phyloP scores from a whole-genome alignment of 2,113 vertebrate genomes.

The Ramphastos sulfuratus region DNA sequence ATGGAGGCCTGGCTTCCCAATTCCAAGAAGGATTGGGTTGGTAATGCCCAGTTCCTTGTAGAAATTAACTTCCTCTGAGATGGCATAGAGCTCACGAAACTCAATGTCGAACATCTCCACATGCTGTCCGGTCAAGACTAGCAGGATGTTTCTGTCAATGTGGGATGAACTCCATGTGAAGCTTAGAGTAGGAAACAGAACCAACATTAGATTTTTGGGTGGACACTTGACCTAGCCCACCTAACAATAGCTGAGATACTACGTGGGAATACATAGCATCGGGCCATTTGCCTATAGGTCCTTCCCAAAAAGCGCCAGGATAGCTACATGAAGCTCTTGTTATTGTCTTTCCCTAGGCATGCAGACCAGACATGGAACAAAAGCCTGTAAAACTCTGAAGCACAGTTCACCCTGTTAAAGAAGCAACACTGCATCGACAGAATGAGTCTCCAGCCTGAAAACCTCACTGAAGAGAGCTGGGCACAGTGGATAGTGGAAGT shows the following conservation, averaged over 20 bases:
- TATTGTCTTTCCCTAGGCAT: background rate
- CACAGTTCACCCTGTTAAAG: background rate
- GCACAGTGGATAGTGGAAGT: background rate
- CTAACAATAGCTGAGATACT: background rate
- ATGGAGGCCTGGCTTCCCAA: conserved; percentile 54
- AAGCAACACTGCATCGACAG: background rate
- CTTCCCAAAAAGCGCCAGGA: background rate
- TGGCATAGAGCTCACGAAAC: conserved; percentile 92
- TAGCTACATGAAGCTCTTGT: background rate
- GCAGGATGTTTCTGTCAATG: conserved; percentile 91
- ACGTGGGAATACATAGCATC: background rate
- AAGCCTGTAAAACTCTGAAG: background rate
- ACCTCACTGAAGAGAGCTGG: background rate
- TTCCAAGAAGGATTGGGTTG: conserved; percentile 27
- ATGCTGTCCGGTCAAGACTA: conserved; percentile 89
- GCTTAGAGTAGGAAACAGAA: conserved; percentile 67
- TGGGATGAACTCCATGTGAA: conserved; percentile 92
- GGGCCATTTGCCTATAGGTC: background rate
- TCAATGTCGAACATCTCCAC: conserved; percentile 90
- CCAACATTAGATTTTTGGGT: background rate
- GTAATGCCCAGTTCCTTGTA: conserved; percentile 81
- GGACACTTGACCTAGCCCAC: background rate
- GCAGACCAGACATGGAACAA: background rate
- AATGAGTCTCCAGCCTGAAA: background rate
- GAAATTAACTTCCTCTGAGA: conserved; percentile 88